Conservation (phyloP, 1,140 invertebrate genomes). For the Dreissena polymorpha region DNA sequence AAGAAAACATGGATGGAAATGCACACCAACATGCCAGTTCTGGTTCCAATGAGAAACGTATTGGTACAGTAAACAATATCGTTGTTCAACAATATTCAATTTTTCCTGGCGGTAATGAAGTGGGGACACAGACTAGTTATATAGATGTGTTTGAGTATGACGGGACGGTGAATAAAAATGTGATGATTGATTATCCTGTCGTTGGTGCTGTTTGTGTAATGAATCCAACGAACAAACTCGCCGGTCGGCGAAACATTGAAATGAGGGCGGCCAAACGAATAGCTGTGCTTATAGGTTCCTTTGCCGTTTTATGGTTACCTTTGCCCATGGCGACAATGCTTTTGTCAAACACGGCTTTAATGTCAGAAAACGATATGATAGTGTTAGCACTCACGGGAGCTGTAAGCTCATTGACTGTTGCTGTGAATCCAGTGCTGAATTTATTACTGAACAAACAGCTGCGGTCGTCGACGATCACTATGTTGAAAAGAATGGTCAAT, state of each 20-base stretch:
- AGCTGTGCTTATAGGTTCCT: constrained; percentile 56
- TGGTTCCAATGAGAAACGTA: not conserved
- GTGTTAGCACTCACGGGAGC: constrained; percentile 11
- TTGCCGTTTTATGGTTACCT: constrained; percentile 61
- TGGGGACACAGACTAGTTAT: not conserved
- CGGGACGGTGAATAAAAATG: constrained; percentile 57
- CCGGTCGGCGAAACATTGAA: constrained; percentile 58
- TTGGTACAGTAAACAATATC: not conserved
- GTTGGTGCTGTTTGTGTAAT: constrained; percentile 62
- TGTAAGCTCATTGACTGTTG: constrained; percentile 26
- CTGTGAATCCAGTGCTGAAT: constrained; percentile 40
- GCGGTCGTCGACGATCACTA: constrained; percentile 12
- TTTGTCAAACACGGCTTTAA: constrained; percentile 7
- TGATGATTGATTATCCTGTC: constrained; percentile 13
- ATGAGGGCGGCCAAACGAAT: constrained; percentile 61
- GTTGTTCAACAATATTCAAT: not conserved
- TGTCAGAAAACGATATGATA: constrained; percentile 27
- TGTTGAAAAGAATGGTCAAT: constrained; percentile 2
- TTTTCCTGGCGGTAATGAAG: not conserved
- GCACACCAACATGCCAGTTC: too few species aligned
- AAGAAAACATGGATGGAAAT: too few species aligned
- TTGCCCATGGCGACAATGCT: constrained; percentile 45
- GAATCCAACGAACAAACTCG: constrained; percentile 58
- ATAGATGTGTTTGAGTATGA: constrained; percentile 60
- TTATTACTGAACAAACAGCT: constrained; percentile 50